Conservation (phyloP, 2,888 invertebrate genomes). For the Anticlea derivata region DNA sequence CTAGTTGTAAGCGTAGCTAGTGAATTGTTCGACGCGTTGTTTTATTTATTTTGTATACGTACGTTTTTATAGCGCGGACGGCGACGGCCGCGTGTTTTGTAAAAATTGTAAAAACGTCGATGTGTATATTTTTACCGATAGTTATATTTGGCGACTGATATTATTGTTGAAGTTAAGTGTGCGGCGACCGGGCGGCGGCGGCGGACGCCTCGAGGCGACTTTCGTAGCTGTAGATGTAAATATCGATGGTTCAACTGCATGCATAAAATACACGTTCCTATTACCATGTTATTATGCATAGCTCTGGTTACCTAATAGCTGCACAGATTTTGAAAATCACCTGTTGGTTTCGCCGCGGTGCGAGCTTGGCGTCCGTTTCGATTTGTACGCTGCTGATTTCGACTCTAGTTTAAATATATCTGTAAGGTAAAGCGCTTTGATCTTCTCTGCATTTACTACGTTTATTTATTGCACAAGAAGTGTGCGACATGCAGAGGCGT, state of each 20-base stretch:
- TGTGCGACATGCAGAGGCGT: constrained; percentile 48
- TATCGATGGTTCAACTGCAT: constrained; percentile 27
- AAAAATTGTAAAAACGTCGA: constrained; percentile 29
- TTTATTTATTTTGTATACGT: constrained; percentile 56
- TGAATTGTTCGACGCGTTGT: constrained; percentile 59
- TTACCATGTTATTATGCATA: constrained; percentile 17
- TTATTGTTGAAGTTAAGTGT: constrained; percentile 27
- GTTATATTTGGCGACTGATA: constrained; percentile 37
- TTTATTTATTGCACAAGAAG: constrained; percentile 50
- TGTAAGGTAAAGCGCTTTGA: constrained; percentile 48
- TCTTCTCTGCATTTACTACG: constrained; percentile 61
- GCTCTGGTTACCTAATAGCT: constrained; percentile 12
- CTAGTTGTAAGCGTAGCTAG: constrained; percentile 74
- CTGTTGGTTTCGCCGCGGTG: constrained; percentile 17
- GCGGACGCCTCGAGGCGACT: constrained; percentile 18
- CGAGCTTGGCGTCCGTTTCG: constrained; percentile 15
- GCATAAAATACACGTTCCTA: constrained; percentile 26
- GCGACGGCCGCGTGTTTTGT: constrained; percentile 21
- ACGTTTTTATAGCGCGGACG: constrained; percentile 34
- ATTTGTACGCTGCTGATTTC: constrained; percentile 38
- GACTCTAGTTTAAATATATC: constrained; percentile 48
- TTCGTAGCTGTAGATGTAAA: constrained; percentile 31
- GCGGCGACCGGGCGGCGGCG: constrained; percentile 17
- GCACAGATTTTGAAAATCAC: constrained; percentile 14
- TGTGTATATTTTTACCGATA: constrained; percentile 39